A percentile compares a stretch with the other conserved stretches of the same genome.
Evolutionary conservation across 2,888 invertebrate species (phyloP).

Genomic region (Latheticus oryzae): DNA sequence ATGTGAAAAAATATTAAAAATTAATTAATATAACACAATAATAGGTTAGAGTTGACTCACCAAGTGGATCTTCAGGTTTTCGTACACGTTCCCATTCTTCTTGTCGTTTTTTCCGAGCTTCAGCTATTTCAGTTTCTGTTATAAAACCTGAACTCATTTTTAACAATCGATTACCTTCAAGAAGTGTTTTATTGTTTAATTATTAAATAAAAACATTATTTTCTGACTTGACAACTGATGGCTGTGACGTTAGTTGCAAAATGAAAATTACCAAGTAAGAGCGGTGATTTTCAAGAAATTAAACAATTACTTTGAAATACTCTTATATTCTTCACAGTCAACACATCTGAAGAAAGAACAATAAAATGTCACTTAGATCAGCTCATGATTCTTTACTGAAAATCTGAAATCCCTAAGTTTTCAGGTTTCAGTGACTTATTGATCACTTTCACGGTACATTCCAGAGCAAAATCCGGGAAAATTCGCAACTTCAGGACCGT

Average conservation of each 20-base stretch:
- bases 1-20: conserved; percentile 8
- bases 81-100: conserved; percentile 98
- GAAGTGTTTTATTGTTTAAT: neutral
- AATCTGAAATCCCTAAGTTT: conserved; percentile 17
- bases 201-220: conserved; percentile 13
- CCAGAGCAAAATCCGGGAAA: conserved; percentile 7
- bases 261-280: conserved; percentile 2
- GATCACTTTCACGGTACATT: conserved; percentile 34
- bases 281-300: conserved; percentile 3
- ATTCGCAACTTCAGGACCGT: conserved; percentile 25
- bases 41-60: conserved; percentile 66
- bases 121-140: conserved; percentile 86
- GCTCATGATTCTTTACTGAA: conserved; percentile 18
- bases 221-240: neutral
- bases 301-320: too few relatives aligned
- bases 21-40: conserved; percentile 9
- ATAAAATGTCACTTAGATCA: too few relatives aligned
- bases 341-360: too few relatives aligned
- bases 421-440: conserved; percentile 38
- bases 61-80: conserved; percentile 88
- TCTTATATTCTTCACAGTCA: too few relatives aligned
- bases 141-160: conserved; percentile 93
- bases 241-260: conserved; percentile 8
- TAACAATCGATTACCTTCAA: neutral
- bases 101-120: conserved; percentile 83